Evolutionary conservation across 1,140 invertebrate species (phyloP).

Genomic region (Drosophila fuyamai): DNA sequence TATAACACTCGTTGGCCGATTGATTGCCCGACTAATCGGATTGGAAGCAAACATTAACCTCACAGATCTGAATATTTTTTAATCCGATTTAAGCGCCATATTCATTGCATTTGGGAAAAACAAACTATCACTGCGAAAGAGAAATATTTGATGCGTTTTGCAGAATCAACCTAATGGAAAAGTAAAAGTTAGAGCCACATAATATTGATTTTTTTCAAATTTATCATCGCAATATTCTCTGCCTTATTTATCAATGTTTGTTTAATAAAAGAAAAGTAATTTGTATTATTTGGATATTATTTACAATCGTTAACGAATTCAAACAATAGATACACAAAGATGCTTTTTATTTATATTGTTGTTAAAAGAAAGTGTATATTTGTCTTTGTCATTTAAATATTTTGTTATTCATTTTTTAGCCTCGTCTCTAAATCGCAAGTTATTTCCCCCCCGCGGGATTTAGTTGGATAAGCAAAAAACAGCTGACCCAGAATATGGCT

Average conservation of each 20-base stretch:
- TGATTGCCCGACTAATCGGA: constrained; percentile 9
- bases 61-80: constrained; percentile 18
- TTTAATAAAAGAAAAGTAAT: too few relatives aligned
- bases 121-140: background rate
- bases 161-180: background rate
- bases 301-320: too few relatives aligned
- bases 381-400: too few relatives aligned
- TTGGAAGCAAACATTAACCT: constrained; percentile 6
- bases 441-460: background rate
- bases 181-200: constrained; percentile 1
- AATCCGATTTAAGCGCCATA: background rate
- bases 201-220: too few relatives aligned
- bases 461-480: background rate
- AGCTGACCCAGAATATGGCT: constrained; percentile 12
- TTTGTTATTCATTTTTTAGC: too few relatives aligned
- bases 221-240: too few relatives aligned
- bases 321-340: too few relatives aligned
- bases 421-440: too few relatives aligned
- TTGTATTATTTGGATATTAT: too few relatives aligned
- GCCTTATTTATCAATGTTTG: too few relatives aligned
- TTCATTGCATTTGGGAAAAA: constrained; percentile 4
- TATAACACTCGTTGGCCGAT: constrained; percentile 27
- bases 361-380: too few relatives aligned
- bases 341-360: too few relatives aligned
- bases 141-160: background rate